Evolutionary conservation across 2,797 vertebrate genomes (phyloP), one percentile per base, ranked within the genome.

Genomic region (Glyptemys insculpta): DNA sequence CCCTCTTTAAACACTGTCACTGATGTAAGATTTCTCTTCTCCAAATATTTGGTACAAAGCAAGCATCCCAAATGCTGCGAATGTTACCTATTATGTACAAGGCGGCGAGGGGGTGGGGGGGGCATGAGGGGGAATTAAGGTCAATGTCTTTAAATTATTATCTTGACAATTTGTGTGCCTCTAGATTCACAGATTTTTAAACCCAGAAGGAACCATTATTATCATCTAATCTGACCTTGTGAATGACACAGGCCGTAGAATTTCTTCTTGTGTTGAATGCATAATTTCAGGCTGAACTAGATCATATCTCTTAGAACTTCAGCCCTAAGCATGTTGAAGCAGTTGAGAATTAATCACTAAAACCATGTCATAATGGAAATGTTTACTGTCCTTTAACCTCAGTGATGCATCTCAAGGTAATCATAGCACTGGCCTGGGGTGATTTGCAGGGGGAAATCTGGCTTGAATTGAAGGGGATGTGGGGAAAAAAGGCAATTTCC

Each of bases 261-360:
- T 93, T 93, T 86, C 56, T 81, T n/a, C 83, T 19, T 19, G 12
- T 49, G 57, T 19, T 27, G 50, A n/a, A 81, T 12, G 5, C 52
- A 50, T 62, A 94, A 92, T 3, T 56, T 91, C 79, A 90, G 80
- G n/a, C 74, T 53, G 59, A 91, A 76, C 44, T 85, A 59, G 83
- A 96, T 65, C 41, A 56, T 68, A 86, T 93, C 83, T 11, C 37
- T 68, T 52, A 88, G 72, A 47, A 47, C 68, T 68, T n/a, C 27
- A 92, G 81, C 27, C 83, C 86, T 47, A 93, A 86, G 76, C 1
- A 0, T 14, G 4, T 1, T 68, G 83, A 81, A 91, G n/a, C 19
- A 85, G 87, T 44, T 90, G 89, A 62, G 41, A 74, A 74, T 15
- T 49, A 1, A 79, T 12, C 81, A 81, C 5, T 12, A 50, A 21